These are phyloP conservation scores for Agrochola lychnidis DNA, from an alignment of 2,888 invertebrate species.

Conservation along the genomic window DNA sequence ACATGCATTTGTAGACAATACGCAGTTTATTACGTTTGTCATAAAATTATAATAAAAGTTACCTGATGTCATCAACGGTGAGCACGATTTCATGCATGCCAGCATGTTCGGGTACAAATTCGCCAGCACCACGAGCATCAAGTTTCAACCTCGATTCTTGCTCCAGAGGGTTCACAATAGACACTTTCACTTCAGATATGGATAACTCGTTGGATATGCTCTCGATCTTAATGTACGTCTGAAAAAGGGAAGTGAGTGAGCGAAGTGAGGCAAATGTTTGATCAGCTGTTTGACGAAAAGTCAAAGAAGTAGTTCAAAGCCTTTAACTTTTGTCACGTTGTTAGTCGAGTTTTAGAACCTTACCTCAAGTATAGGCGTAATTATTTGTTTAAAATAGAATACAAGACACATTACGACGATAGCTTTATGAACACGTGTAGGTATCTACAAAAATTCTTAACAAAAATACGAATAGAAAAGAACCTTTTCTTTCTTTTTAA, in stretches of 20 bases:
- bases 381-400: too few species aligned
- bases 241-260: conserved; percentile 70
- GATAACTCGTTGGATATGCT: conserved; percentile 93
- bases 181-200: conserved; percentile 93
- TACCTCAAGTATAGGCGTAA: not conserved
- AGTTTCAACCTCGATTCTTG: conserved; percentile 91
- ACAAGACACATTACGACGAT: not conserved
- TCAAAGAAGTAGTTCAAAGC: conserved; percentile 48
- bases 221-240: conserved; percentile 95
- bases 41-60: conserved; percentile 45
- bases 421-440: not conserved
- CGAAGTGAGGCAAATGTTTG: conserved; percentile 43
- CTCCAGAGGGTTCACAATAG: conserved; percentile 95
- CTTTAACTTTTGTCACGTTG: not conserved
- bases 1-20: conserved; percentile 25
- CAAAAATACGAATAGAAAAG: not conserved
- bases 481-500: not conserved
- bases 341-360: not conserved
- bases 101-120: conserved; percentile 96
- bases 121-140: conserved; percentile 94
- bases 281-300: conserved; percentile 54
- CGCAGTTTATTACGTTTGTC: conserved; percentile 31
- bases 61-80: conserved; percentile 91
- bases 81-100: conserved; percentile 97
- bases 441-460: not conserved